Evolutionary conservation across 2,113 vertebrate genomes (phyloP), one percentile per base, ranked within the genome.

Genomic region (Cromileptes altivelis): DNA sequence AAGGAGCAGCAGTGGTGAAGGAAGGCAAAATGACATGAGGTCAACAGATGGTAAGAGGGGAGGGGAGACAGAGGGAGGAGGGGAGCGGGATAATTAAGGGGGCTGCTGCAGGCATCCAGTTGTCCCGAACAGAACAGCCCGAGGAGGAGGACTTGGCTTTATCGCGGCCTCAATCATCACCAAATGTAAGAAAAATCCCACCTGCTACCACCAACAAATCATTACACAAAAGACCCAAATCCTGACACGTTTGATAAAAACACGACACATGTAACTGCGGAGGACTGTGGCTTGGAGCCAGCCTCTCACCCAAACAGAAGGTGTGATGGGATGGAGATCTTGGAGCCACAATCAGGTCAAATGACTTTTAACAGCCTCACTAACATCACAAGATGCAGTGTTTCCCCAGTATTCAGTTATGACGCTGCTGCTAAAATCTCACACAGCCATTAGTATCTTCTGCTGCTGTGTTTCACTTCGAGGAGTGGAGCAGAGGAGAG

Each of bases 11-110:
- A n/a, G 84, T 64, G 85, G 85, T 88, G 90, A 63, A 83, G 81
- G 84, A 89, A 91, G 89, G 87, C 86, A 89, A 88, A 88, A 90
- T 88, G 91, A 94, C 91, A 94, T 90, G 87, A 93, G 93, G 92
- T 93, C 91, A 93, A 93, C 93, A 95, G 94, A 94, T 95, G 93
- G 93, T 84, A 89, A 81, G 79, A 76, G 89, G 57, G 85, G 83
- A 77, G 82, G 70, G 30, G 62, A 8, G 85, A 23, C 1, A 1
- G 58, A 18, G 30, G 58, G 70, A 61, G 81, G 74, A 56, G 63
- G 78, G 69, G 76, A 50, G 75, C 5, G 10, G 82, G 72, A 85
- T 86, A 88, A 89, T 87, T 91, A 88, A 71, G 64, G 75, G 85
- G 75, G 77, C 70, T 37, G 71, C 87, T 84, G 75, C 70, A 86